A percentile compares a stretch with the other conserved stretches of the same genome.
Conservation (phyloP, 2,888 invertebrate genomes). For the Girardia tigrina region DNA sequence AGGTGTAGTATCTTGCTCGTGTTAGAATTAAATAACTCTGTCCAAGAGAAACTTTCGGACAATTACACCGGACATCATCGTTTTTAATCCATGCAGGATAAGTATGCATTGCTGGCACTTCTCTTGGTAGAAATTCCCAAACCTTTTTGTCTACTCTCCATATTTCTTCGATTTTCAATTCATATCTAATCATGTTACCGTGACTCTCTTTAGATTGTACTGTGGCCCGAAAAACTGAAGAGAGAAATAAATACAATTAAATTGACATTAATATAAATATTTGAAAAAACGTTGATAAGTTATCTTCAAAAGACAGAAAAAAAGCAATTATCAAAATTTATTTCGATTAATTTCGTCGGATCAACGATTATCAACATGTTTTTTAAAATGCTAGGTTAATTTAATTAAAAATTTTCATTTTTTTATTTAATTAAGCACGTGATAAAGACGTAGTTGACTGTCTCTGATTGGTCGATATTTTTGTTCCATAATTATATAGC, state of each 20-base stretch:
- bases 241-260: not conserved
- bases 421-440: too few relatives aligned
- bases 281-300: too few relatives aligned
- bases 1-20: slow-evolving; percentile 17
- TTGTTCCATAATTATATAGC: too few relatives aligned
- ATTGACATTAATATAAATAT: too few relatives aligned
- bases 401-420: too few relatives aligned
- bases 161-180: slow-evolving; percentile 26
- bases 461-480: too few relatives aligned
- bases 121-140: not conserved
- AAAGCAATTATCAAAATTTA: too few relatives aligned
- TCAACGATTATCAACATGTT: too few relatives aligned
- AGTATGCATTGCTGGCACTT: not conserved
- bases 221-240: slow-evolving; percentile 28
- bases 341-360: too few relatives aligned
- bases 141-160: not conserved
- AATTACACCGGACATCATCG: slow-evolving; percentile 29
- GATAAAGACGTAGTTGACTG: too few relatives aligned
- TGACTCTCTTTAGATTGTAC: slow-evolving; percentile 2
- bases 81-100: slow-evolving; percentile 23
- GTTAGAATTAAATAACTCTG: slow-evolving; percentile 25
- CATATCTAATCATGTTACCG: slow-evolving; percentile 18
- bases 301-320: too few relatives aligned
- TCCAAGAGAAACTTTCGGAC: slow-evolving; percentile 26
- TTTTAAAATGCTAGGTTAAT: too few relatives aligned